Percentiles rank a stretch among this genome's conserved stretches.
These are phyloP conservation scores for Okamejei kenojei DNA, from an alignment of 2,797 vertebrate genomes.

Conservation along the genomic window DNA sequence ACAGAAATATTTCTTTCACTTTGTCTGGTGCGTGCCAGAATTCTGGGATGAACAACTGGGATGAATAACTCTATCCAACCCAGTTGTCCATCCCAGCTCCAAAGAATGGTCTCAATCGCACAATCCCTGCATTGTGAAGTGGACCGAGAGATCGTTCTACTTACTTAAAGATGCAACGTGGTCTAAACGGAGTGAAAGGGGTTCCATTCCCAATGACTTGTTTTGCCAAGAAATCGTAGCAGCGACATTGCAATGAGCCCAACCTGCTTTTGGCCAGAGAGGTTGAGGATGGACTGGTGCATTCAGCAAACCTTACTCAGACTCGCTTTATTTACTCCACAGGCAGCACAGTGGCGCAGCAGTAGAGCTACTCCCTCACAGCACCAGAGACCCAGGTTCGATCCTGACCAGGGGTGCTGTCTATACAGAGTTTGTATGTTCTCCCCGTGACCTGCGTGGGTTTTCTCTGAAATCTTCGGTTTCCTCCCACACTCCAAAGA, in stretches of 20 bases:
- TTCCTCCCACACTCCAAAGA: no score
- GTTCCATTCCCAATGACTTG: no score
- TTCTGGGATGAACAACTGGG: constrained; percentile 24
- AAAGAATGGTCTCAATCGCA: background rate
- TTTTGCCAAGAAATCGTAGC: no score
- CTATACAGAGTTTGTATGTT: no score
- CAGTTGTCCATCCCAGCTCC: constrained; percentile 27
- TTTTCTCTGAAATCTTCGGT: no score
- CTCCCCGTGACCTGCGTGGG: no score
- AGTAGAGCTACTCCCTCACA: no score
- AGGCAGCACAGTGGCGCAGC: no score
- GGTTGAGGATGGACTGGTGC: background rate
- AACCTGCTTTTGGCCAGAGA: background rate
- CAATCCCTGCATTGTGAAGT: constrained; percentile 16
- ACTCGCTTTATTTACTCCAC: background rate
- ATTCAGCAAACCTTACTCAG: background rate
- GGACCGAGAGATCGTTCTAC: constrained; percentile 21
- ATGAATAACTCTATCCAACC: constrained; percentile 30
- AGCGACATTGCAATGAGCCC: background rate
- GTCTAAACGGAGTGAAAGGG: background rate
- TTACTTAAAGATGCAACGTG: background rate
- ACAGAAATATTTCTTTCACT: constrained; percentile 31
- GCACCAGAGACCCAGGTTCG: no score
- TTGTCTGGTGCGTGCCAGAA: constrained; percentile 6
- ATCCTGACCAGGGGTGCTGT: no score